Conservation (phyloP, 1,140 invertebrate species). For the Drosophila mauritiana region DNA sequence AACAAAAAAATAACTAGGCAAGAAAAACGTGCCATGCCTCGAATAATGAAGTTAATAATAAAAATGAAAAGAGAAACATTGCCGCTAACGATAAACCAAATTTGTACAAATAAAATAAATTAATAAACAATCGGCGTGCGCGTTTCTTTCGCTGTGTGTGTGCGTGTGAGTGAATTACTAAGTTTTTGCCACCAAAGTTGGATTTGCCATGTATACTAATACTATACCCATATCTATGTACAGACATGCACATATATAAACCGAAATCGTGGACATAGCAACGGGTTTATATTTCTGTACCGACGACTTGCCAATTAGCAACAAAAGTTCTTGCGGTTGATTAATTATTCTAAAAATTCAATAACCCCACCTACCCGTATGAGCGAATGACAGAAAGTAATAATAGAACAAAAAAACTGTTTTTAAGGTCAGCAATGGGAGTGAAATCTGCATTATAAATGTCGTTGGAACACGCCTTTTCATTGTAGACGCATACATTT, state of each 20-base stretch:
- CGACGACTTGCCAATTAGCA: slow-evolving; percentile 34
- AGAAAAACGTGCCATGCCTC: slow-evolving; percentile 61
- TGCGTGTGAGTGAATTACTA: slow-evolving; percentile 35
- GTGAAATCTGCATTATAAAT: slow-evolving; percentile 63
- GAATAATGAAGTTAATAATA: slow-evolving; percentile 69
- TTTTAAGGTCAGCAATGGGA: slow-evolving; percentile 4
- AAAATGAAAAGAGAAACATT: slow-evolving; percentile 44
- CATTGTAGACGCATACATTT: neutral
- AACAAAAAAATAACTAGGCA: slow-evolving; percentile 33
- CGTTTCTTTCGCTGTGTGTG: slow-evolving; percentile 14
- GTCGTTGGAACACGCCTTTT: slow-evolving; percentile 62
- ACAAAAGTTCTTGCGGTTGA: slow-evolving; percentile 34
- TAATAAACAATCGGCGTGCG: slow-evolving; percentile 67
- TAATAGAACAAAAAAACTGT: slow-evolving; percentile 21
- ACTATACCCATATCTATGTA: slow-evolving; percentile 2
- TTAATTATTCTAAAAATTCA: slow-evolving; percentile 39
- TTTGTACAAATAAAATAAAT: slow-evolving; percentile 51
- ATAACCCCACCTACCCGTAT: slow-evolving; percentile 15
- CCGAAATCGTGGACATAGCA: slow-evolving; percentile 28
- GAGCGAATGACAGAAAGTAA: slow-evolving; percentile 56
- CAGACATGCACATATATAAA: neutral
- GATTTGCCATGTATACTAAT: slow-evolving; percentile 15
- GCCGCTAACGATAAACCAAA: slow-evolving; percentile 51
- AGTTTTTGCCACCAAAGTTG: slow-evolving; percentile 45
- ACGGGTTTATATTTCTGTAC: slow-evolving; percentile 38